Percentiles rank a stretch among this genome's conserved stretches.
phyloP scores from a whole-genome alignment of 2,113 vertebrate species.

The Macroglossus sobrinus region DNA sequence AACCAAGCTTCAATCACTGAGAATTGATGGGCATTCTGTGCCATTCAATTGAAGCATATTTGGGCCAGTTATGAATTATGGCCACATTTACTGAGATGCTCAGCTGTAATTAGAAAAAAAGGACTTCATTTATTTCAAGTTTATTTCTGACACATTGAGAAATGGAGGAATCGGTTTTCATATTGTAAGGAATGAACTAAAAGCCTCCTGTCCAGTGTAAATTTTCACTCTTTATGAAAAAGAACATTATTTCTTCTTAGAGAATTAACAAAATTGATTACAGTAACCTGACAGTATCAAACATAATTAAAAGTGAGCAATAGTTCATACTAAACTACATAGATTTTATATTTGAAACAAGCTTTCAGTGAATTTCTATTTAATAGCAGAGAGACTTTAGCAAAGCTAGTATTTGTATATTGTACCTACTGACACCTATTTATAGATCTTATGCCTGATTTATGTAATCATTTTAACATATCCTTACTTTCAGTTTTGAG shows the following conservation, averaged over 20 bases:
- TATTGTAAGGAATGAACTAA: background rate
- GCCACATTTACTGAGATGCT: background rate
- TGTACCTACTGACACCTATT: background rate
- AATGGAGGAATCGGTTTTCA: slow-evolving; percentile 26
- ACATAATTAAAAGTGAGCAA: slow-evolving; percentile 43
- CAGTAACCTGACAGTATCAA: background rate
- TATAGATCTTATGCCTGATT: background rate
- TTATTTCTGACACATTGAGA: slow-evolving; percentile 39
- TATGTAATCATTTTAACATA: slow-evolving; percentile 5
- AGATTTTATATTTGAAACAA: slow-evolving; percentile 3
- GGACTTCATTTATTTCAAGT: slow-evolving; percentile 20
- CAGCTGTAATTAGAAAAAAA: slow-evolving; percentile 24
- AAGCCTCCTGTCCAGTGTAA: background rate
- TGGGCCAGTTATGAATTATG: background rate
- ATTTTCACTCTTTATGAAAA: slow-evolving; percentile 39
- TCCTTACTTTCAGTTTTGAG: slow-evolving; percentile 12
- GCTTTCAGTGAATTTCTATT: background rate
- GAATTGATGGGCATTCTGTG: background rate
- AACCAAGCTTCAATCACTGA: background rate
- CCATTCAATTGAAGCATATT: background rate
- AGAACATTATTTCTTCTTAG: slow-evolving; percentile 10
- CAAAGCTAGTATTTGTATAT: background rate
- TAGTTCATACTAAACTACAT: background rate
- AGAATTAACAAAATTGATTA: slow-evolving; percentile 28
- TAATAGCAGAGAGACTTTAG: background rate